These are phyloP conservation scores for Pantherophis alleghaniensis DNA, from an alignment of 2,797 vertebrate species.

Conservation along the genomic window DNA sequence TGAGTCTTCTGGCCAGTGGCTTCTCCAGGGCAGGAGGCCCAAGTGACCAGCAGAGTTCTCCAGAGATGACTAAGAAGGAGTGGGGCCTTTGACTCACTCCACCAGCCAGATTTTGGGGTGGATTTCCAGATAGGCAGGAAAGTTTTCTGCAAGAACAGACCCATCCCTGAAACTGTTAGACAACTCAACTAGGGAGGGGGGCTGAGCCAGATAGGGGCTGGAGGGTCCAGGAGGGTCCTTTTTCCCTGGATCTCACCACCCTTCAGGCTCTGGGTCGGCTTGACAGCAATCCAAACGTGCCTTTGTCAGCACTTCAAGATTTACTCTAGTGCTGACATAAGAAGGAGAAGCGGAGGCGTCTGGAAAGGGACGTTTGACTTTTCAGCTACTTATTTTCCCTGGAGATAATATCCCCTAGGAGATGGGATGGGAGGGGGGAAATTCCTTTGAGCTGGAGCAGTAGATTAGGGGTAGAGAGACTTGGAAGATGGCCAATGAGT, in stretches of 20 bases:
- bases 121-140: background rate
- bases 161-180: background rate
- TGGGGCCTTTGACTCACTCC: background rate
- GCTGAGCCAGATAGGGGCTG: background rate
- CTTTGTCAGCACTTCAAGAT: no score
- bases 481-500: no score
- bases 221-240: background rate
- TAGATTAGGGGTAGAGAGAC: no score
- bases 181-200: background rate
- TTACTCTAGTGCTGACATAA: no score
- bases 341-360: no score
- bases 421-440: no score
- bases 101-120: background rate
- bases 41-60: background rate
- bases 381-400: no score
- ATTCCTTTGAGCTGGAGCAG: no score
- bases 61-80: background rate
- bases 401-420: no score
- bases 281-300: background rate
- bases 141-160: background rate
- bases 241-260: background rate
- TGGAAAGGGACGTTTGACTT: no score
- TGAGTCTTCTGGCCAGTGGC: no score
- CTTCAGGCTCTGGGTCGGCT: background rate
- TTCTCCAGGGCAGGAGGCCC: background rate